Evolutionary conservation across 2,888 invertebrate species (phyloP).

Genomic region (Sarcophaga variegata): DNA sequence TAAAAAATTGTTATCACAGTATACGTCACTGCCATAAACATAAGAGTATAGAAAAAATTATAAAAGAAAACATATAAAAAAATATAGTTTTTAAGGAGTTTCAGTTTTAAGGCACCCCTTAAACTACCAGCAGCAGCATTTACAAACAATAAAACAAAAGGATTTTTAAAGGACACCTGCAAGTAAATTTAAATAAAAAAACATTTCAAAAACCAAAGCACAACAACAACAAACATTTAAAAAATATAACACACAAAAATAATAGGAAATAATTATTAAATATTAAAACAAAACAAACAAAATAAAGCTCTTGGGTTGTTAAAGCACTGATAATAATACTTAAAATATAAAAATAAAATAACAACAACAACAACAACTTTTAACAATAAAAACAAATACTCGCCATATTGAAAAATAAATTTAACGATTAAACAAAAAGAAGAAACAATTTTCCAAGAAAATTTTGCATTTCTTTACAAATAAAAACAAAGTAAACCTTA

Average conservation of each 20-base stretch:
- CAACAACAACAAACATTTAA: not conserved
- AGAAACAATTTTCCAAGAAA: conserved; percentile 52
- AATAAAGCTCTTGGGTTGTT: conserved; percentile 70
- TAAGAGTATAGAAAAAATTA: conserved; percentile 58
- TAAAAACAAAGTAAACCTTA: not conserved
- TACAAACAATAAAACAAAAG: conserved; percentile 28
- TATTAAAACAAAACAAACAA: conserved; percentile 13
- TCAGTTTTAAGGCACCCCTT: conserved; percentile 34
- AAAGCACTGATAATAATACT: conserved; percentile 64
- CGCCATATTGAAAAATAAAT: conserved; percentile 75
- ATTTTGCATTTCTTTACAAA: conserved; percentile 7
- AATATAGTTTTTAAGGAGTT: conserved; percentile 22
- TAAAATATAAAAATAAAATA: conserved; percentile 14
- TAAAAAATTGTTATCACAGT: conserved; percentile 75
- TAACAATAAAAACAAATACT: conserved; percentile 78
- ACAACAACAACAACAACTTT: conserved; percentile 40
- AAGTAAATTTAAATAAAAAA: conserved; percentile 21
- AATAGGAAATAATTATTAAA: conserved; percentile 54
- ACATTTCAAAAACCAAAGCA: not conserved
- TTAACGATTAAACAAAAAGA: conserved; percentile 37
- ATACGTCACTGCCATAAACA: conserved; percentile 77
- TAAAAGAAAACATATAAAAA: conserved; percentile 36
- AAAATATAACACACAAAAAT: conserved; percentile 49
- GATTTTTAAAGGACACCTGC: conserved; percentile 40
- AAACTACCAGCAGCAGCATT: conserved; percentile 60